Conservation (phyloP, 2,888 invertebrate species). For the Aphodius granarius region DNA sequence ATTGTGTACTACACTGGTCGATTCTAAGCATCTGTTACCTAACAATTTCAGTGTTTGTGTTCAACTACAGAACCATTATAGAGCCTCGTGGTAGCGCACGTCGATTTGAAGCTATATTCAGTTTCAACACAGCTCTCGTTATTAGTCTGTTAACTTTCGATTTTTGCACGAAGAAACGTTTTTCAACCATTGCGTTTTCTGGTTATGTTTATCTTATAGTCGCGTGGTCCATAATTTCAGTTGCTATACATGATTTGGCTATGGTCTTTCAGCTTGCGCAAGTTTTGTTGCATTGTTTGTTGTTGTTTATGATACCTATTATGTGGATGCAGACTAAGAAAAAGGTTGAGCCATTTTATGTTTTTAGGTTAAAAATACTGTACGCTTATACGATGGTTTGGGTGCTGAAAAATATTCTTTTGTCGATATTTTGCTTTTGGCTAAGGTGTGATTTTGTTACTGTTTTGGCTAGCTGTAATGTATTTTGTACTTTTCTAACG, state of each 20-base stretch:
- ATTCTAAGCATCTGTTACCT: not conserved
- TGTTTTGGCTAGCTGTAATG: not conserved
- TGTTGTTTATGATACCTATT: not conserved
- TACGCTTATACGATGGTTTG: not conserved
- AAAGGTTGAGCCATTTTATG: not conserved
- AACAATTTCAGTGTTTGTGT: not conserved
- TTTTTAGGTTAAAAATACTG: not conserved
- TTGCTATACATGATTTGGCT: conserved; percentile 1
- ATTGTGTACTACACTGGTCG: not conserved
- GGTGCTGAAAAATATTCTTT: conserved; percentile 1
- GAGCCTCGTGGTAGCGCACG: not conserved
- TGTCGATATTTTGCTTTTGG: conserved; percentile 1
- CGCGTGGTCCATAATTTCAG: conserved; percentile 1
- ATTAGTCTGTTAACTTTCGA: not conserved
- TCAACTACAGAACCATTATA: not conserved
- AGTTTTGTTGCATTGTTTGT: not conserved
- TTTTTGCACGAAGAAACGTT: not conserved
- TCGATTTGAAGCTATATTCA: not conserved
- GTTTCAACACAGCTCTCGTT: conserved; percentile 4
- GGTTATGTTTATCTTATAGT: conserved; percentile 2
- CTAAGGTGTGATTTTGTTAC: not conserved
- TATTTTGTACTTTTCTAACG: not conserved
- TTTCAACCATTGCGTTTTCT: not conserved
- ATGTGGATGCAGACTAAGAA: not conserved
- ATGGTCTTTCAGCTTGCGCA: conserved; percentile 3